phyloP scores from a whole-genome alignment of 2,797 vertebrate species.

The Propithecus deckenii region DNA sequence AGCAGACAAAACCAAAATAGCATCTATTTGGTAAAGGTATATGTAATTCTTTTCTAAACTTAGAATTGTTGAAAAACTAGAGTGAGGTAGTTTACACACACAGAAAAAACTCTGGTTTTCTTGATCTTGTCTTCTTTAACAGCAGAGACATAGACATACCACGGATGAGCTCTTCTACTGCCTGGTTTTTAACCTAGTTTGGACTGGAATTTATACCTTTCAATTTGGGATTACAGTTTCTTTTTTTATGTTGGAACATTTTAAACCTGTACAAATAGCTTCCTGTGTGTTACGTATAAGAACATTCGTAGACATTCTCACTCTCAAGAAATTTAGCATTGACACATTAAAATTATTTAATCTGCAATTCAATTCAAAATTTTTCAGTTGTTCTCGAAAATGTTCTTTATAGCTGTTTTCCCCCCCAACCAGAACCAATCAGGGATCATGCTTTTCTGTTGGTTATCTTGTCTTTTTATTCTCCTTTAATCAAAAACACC shows the following conservation, averaged over 20 bases:
- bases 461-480: neutral
- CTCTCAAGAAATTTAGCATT: neutral
- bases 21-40: neutral
- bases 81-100: neutral
- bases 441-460: neutral
- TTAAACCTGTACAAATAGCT: neutral
- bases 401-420: neutral
- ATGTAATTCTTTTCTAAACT: slow-evolving; percentile 27
- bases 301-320: neutral
- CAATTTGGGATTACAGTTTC: neutral
- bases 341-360: slow-evolving; percentile 3
- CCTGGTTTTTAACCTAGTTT: neutral
- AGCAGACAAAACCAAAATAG: neutral
- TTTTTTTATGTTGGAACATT: neutral
- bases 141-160: neutral
- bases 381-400: neutral
- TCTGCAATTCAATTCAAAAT: neutral
- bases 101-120: neutral
- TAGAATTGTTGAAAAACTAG: neutral
- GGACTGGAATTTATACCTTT: slow-evolving; percentile 1
- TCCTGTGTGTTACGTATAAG: neutral
- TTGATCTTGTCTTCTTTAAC: neutral
- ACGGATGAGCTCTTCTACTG: neutral
- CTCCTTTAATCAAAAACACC: neutral
- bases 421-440: neutral